Percentiles rank a stretch among this genome's conserved stretches.
phyloP scores from a whole-genome alignment of 2,797 vertebrate species.

The Enteromius anoplus region DNA sequence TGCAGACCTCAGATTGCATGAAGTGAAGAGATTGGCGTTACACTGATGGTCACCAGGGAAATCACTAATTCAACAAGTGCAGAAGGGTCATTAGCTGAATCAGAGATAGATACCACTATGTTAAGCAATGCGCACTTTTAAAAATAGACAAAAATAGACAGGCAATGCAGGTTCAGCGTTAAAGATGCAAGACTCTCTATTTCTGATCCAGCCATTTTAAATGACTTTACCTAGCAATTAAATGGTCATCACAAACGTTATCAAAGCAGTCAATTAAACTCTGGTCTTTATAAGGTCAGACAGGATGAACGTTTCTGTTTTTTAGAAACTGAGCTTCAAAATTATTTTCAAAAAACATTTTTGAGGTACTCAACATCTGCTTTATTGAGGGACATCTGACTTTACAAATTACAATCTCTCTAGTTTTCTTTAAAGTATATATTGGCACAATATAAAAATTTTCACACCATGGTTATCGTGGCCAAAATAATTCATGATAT shows the following conservation, averaged over 20 bases:
- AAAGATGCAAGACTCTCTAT: no score
- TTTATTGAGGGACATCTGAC: background rate
- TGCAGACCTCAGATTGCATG: constrained; percentile 47
- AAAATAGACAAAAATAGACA: background rate
- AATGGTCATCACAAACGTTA: background rate
- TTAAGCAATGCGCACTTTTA: background rate
- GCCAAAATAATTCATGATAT: no score
- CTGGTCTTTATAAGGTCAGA: background rate
- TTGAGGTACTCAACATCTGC: background rate
- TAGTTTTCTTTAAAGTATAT: no score
- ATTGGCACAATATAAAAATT: no score
- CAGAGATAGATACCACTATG: background rate
- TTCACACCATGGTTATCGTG: no score
- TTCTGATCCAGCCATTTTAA: background rate
- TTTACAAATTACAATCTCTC: no score
- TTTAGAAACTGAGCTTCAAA: background rate
- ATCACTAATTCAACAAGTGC: constrained; percentile 52
- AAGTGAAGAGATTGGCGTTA: constrained; percentile 49
- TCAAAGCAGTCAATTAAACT: background rate
- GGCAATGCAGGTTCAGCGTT: background rate
- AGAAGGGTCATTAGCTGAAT: constrained; percentile 17
- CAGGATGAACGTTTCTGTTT: background rate
- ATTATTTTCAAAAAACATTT: background rate
- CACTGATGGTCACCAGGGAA: constrained; percentile 65
- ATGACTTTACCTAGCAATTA: background rate